Evolutionary conservation across 2,113 vertebrate genomes (phyloP).

Genomic region (Ictalurus furcatus): DNA sequence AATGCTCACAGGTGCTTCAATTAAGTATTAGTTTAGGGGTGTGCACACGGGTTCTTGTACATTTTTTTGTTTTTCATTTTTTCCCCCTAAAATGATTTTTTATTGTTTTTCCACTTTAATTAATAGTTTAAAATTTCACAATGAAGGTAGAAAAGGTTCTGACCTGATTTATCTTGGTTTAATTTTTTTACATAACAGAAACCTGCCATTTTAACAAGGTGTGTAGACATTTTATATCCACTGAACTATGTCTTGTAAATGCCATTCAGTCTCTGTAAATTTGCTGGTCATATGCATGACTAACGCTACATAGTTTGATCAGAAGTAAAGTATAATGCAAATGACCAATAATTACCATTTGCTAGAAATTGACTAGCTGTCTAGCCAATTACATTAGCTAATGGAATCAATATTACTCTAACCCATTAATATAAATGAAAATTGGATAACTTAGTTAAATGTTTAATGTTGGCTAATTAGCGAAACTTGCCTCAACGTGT

Average conservation of each 20-base stretch:
- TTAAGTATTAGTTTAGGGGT: no score
- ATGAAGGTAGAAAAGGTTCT: no score
- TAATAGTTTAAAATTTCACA: no score
- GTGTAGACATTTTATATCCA: no score
- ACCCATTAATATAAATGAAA: background rate
- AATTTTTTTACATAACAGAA: no score
- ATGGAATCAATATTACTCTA: background rate
- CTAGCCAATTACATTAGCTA: background rate
- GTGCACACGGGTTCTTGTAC: no score
- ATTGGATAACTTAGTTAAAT: background rate
- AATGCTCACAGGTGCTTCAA: no score
- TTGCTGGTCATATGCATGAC: background rate
- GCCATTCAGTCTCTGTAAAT: background rate
- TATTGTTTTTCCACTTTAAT: no score
- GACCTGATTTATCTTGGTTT: no score
- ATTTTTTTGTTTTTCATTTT: no score
- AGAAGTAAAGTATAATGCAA: background rate
- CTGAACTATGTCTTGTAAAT: background rate
- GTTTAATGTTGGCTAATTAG: background rate
- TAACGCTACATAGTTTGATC: background rate
- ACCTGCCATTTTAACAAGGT: no score
- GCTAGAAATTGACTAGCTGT: background rate
- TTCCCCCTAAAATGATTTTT: no score
- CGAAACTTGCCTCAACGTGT: background rate
- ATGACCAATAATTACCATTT: background rate